phyloP scores from a whole-genome alignment of 2,797 vertebrate species.

The Monodelphis domestica region DNA sequence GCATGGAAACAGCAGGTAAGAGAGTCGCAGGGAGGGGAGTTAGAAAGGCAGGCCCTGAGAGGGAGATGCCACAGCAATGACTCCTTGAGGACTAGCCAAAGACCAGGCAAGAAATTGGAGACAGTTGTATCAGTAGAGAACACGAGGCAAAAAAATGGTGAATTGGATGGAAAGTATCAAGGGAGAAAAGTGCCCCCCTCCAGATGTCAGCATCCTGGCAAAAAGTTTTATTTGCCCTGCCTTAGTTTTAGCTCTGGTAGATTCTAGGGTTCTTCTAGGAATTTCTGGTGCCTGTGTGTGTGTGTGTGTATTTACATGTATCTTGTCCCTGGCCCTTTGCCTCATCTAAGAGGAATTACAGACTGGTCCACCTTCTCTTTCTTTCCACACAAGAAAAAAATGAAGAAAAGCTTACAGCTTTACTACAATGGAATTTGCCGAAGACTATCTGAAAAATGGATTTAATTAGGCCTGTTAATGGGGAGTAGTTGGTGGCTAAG shows the following conservation, averaged over 20 bases:
- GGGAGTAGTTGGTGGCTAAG: conserved; percentile 81
- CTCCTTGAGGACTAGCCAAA: not conserved
- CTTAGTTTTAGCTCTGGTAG: not conserved
- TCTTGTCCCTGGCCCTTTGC: not conserved
- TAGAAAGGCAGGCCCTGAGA: not conserved
- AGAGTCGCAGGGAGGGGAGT: not conserved
- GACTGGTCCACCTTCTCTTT: conserved; percentile 56
- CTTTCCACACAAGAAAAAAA: conserved; percentile 76
- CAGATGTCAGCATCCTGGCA: not conserved
- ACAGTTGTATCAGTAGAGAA: not conserved
- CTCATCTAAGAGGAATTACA: not conserved
- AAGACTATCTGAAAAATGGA: conserved; percentile 85
- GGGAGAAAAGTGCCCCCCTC: not conserved
- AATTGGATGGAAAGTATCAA: not conserved
- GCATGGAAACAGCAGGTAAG: not conserved
- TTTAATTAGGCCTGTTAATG: conserved; percentile 88
- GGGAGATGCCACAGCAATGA: not conserved
- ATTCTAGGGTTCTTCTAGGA: not conserved
- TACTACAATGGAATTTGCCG: conserved; percentile 85
- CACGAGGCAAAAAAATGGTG: not conserved
- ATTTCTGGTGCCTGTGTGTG: not conserved
- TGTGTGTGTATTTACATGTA: not conserved
- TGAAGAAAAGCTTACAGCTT: conserved; percentile 80
- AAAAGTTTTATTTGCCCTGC: not conserved
- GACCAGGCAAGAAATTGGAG: not conserved